Percentiles rank a stretch among this genome's conserved stretches.
These are phyloP conservation scores for Syngnathus rostellatus DNA, from an alignment of 2,797 vertebrate genomes.

Conservation along the genomic window DNA sequence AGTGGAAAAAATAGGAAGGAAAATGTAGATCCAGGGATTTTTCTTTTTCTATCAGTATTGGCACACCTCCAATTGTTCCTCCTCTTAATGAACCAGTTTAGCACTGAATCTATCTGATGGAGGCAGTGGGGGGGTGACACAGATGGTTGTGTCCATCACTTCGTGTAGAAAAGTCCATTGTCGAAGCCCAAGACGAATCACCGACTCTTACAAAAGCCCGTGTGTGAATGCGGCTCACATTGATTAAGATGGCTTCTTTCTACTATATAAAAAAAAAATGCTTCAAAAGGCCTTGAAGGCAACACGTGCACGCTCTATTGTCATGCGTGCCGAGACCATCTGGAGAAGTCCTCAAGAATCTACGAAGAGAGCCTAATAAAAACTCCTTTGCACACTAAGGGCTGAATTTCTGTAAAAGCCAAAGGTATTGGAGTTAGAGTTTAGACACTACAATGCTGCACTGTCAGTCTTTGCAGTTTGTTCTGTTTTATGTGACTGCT, in stretches of 20 bases:
- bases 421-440: neutral
- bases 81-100: neutral
- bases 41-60: neutral
- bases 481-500: neutral
- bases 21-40: no score
- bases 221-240: slow-evolving; percentile 48
- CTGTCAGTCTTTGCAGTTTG: neutral
- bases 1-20: no score
- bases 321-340: slow-evolving; percentile 49
- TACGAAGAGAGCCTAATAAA: slow-evolving; percentile 7
- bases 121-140: slow-evolving; percentile 18
- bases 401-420: neutral
- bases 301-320: slow-evolving; percentile 10
- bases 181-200: slow-evolving; percentile 53
- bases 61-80: neutral
- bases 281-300: neutral
- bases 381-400: neutral
- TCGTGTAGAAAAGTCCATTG: slow-evolving; percentile 38
- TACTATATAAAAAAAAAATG: slow-evolving; percentile 10
- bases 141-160: slow-evolving; percentile 64
- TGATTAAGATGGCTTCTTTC: slow-evolving; percentile 46
- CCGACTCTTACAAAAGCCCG: slow-evolving; percentile 22
- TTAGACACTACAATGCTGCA: neutral
- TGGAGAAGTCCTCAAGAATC: slow-evolving; percentile 39
- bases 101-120: slow-evolving; percentile 27